Percentiles rank a stretch among this genome's conserved stretches.
phyloP scores from a whole-genome alignment of 2,888 invertebrate genomes.

The Psylliodes chrysocephalus region DNA sequence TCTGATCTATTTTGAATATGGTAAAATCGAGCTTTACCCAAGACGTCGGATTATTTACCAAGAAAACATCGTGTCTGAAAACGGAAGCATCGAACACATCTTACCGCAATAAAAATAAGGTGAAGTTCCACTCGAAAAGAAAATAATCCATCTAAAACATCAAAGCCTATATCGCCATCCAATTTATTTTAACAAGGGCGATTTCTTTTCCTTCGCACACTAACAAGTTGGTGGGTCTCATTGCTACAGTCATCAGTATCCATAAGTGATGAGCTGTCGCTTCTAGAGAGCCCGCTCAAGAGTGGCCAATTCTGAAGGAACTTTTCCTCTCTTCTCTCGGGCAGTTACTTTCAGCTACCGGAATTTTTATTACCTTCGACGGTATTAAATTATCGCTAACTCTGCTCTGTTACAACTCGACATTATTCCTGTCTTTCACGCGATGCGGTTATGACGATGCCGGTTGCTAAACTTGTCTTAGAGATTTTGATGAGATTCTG shows the following conservation, averaged over 20 bases:
- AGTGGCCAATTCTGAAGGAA: slow-evolving; percentile 59
- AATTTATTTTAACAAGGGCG: slow-evolving; percentile 64
- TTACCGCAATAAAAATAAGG: slow-evolving; percentile 29
- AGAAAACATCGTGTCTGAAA: slow-evolving; percentile 10
- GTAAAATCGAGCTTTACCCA: background rate
- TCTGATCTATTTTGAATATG: background rate
- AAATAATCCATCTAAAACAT: slow-evolving; percentile 54
- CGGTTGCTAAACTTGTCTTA: background rate
- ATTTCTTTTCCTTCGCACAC: slow-evolving; percentile 48
- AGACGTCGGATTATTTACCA: background rate
- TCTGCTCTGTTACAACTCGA: slow-evolving; percentile 39
- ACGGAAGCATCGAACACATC: slow-evolving; percentile 8
- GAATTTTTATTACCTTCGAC: slow-evolving; percentile 59
- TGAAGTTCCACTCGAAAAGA: slow-evolving; percentile 35
- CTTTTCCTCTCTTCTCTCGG: slow-evolving; percentile 53
- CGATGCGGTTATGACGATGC: background rate
- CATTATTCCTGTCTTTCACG: slow-evolving; percentile 1
- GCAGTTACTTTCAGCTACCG: slow-evolving; percentile 30
- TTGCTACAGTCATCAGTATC: slow-evolving; percentile 81
- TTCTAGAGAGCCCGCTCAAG: slow-evolving; percentile 52
- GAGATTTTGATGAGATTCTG: slow-evolving; percentile 1
- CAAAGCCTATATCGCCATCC: slow-evolving; percentile 62
- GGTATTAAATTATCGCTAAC: slow-evolving; percentile 60
- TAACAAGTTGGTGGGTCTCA: slow-evolving; percentile 67
- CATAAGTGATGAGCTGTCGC: slow-evolving; percentile 75